Percentiles rank a stretch among this genome's conserved stretches.
phyloP scores from a whole-genome alignment of 2,113 vertebrate genomes.

The Oreochromis spilurus region DNA sequence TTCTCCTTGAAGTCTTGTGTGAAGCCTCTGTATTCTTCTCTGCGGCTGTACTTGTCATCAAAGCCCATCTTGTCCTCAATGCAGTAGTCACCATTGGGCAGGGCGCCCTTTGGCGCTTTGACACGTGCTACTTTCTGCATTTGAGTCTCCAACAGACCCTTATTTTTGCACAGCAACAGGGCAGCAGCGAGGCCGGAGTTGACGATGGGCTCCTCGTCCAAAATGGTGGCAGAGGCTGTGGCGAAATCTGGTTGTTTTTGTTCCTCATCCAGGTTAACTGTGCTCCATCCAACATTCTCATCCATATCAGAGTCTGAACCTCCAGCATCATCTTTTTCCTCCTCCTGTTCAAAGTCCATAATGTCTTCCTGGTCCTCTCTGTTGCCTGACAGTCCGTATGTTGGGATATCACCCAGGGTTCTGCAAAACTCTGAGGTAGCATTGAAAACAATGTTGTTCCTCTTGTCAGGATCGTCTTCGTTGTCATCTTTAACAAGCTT shows the following conservation, averaged over 20 bases:
- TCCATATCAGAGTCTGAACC: slow-evolving; percentile 80
- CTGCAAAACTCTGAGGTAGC: slow-evolving; percentile 90
- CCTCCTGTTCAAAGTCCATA: slow-evolving; percentile 85
- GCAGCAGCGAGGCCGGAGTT: slow-evolving; percentile 83
- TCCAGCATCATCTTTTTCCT: slow-evolving; percentile 77
- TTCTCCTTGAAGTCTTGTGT: slow-evolving; percentile 94
- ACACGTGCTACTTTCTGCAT: slow-evolving; percentile 86
- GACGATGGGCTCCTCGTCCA: slow-evolving; percentile 90
- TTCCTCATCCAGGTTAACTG: slow-evolving; percentile 85
- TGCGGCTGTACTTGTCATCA: slow-evolving; percentile 87
- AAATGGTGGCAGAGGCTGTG: slow-evolving; percentile 84
- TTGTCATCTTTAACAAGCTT: not conserved
- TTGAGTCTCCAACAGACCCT: slow-evolving; percentile 86
- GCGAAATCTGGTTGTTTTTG: slow-evolving; percentile 81
- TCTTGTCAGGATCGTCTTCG: slow-evolving; percentile 76
- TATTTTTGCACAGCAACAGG: slow-evolving; percentile 85
- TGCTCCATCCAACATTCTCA: slow-evolving; percentile 88
- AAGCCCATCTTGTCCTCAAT: slow-evolving; percentile 94
- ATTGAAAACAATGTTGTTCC: slow-evolving; percentile 85
- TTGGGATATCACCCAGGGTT: slow-evolving; percentile 88
- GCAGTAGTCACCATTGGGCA: slow-evolving; percentile 85
- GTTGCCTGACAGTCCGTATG: slow-evolving; percentile 87
- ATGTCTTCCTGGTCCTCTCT: slow-evolving; percentile 89
- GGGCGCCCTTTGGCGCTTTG: slow-evolving; percentile 75
- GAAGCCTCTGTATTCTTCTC: slow-evolving; percentile 90